phyloP scores from a whole-genome alignment of 2,797 vertebrate species.

The Phyllotis vaccarum region DNA sequence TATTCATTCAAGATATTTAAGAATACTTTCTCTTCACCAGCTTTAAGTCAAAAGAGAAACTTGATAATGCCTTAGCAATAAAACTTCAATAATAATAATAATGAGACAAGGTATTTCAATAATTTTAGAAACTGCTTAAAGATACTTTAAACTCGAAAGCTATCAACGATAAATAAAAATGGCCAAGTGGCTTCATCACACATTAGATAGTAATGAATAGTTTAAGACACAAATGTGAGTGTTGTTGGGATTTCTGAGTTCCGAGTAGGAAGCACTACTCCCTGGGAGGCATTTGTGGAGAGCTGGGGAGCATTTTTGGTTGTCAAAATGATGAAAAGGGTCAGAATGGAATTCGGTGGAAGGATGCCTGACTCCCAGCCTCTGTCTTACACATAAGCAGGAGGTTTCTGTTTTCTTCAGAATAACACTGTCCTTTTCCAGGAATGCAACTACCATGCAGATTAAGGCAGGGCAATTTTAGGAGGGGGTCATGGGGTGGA shows the following conservation, averaged over 20 bases:
- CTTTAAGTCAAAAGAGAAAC: conserved; percentile 41
- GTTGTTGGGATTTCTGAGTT: conserved; percentile 13
- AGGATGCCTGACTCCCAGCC: background rate
- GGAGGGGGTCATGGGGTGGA: background rate
- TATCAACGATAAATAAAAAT: conserved; percentile 51
- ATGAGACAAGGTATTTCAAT: background rate
- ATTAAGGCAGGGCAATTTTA: conserved; percentile 25
- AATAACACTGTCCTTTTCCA: background rate
- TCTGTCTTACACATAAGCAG: conserved; percentile 12
- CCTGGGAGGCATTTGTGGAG: background rate
- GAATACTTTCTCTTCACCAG: background rate
- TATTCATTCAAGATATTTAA: conserved; percentile 58
- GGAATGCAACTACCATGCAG: background rate
- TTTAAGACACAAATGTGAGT: background rate
- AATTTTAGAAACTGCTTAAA: conserved; percentile 48
- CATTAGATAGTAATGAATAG: background rate
- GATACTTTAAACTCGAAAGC: conserved; percentile 4
- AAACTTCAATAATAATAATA: conserved; percentile 30
- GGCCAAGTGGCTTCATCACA: background rate
- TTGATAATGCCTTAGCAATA: background rate
- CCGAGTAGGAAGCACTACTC: background rate
- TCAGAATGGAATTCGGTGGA: background rate
- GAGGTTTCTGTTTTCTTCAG: conserved; percentile 27
- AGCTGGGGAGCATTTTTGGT: background rate
- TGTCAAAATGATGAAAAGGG: conserved; percentile 20